Conservation (phyloP, 1,140 invertebrate species). For the Choristoneura fumiferana region DNA sequence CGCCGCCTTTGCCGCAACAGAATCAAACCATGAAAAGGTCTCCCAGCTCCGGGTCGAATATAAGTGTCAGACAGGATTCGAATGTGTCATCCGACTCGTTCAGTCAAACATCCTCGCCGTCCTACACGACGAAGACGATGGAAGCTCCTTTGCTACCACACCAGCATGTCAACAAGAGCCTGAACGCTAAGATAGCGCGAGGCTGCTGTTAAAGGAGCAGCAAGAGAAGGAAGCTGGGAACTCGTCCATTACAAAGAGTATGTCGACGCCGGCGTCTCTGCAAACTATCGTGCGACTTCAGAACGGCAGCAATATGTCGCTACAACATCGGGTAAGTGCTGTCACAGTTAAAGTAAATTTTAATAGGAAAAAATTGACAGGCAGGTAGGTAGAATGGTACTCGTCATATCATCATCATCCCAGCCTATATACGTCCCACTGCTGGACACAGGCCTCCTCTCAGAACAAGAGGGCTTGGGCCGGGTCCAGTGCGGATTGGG, state of each 20-base stretch:
- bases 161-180: constrained; percentile 68
- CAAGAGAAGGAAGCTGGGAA: constrained; percentile 81
- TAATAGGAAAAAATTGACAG: too few relatives aligned
- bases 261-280: constrained; percentile 88
- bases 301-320: constrained; percentile 88
- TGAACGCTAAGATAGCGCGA: constrained; percentile 68
- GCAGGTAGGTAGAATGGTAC: too few relatives aligned
- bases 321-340: constrained; percentile 86
- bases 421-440: too few relatives aligned
- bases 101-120: constrained; percentile 89
- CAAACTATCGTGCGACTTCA: constrained; percentile 90
- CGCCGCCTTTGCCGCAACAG: constrained; percentile 46
- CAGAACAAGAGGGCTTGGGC: too few relatives aligned
- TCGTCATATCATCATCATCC: too few relatives aligned
- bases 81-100: constrained; percentile 90
- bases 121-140: constrained; percentile 90
- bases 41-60: constrained; percentile 73
- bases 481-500: too few relatives aligned
- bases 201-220: constrained; percentile 81
- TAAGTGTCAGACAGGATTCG: constrained; percentile 86
- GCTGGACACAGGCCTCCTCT: too few relatives aligned
- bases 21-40: constrained; percentile 67
- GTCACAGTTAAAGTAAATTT: too few relatives aligned
- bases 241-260: constrained; percentile 87
- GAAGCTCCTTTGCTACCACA: constrained; percentile 87